phyloP scores from a whole-genome alignment of 1,140 invertebrate species.

The Paralvinella palmiformis region DNA sequence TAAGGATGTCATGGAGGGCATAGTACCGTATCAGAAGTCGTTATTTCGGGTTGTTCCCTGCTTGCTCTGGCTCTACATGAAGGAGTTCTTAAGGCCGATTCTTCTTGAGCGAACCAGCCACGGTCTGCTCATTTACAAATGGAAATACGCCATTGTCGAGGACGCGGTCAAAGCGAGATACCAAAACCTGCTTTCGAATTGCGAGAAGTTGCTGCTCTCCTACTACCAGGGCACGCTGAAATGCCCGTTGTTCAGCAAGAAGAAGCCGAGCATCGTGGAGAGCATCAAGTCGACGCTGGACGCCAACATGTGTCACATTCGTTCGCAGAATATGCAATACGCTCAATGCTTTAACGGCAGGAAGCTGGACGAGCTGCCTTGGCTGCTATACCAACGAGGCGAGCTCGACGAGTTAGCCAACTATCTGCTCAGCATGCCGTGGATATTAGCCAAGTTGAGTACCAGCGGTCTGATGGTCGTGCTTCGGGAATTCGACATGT shows the following conservation, averaged over 20 bases:
- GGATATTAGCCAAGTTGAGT: constrained; percentile 69
- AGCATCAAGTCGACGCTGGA: background rate
- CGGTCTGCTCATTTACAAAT: constrained; percentile 55
- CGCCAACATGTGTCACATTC: constrained; percentile 69
- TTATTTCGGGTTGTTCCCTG: constrained; percentile 39
- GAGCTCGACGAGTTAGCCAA: background rate
- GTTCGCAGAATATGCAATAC: constrained; percentile 19
- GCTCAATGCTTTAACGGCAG: constrained; percentile 28
- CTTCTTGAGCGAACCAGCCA: constrained; percentile 57
- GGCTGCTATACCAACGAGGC: constrained; percentile 51
- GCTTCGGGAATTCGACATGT: constrained; percentile 58
- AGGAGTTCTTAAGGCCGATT: constrained; percentile 59
- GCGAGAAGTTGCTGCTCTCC: constrained; percentile 46
- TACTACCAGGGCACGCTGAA: constrained; percentile 52
- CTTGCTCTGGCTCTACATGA: constrained; percentile 60
- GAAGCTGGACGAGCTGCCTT: constrained; percentile 48
- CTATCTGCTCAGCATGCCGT: constrained; percentile 51
- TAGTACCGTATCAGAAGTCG: constrained; percentile 35
- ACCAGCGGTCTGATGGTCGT: constrained; percentile 59
- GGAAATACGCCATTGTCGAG: constrained; percentile 56
- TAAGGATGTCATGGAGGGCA: constrained; percentile 57
- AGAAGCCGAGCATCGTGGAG: background rate
- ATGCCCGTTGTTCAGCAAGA: constrained; percentile 12
- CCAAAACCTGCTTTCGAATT: constrained; percentile 35
- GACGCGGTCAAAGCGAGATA: constrained; percentile 54